Percentiles rank a stretch among this genome's conserved stretches.
Conservation (phyloP, 2,113 vertebrate genomes). For the Eublepharis macularius region DNA sequence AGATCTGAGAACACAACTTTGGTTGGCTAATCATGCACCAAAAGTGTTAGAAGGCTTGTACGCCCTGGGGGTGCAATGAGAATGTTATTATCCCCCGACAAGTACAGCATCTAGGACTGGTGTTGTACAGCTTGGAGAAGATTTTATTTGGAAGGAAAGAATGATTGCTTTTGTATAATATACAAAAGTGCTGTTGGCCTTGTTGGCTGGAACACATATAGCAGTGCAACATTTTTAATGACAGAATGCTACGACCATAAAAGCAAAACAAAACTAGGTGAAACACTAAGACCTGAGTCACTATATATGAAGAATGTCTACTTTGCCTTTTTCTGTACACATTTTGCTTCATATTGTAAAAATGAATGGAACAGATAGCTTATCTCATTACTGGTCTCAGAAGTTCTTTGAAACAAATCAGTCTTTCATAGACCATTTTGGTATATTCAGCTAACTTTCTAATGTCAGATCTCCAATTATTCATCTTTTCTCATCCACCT, state of each 20-base stretch:
- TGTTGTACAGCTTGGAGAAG: not conserved
- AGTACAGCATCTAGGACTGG: not conserved
- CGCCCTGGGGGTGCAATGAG: conserved; percentile 2
- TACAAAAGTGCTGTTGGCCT: not conserved
- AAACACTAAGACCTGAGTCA: not conserved
- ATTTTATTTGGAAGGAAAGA: not conserved
- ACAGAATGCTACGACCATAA: not conserved
- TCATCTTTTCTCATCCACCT: rapidly evolving
- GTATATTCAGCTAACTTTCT: not conserved
- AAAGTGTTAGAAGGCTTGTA: not conserved
- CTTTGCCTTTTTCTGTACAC: not conserved
- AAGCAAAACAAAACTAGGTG: not conserved
- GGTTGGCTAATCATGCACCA: conserved; percentile 16
- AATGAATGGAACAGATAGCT: not conserved
- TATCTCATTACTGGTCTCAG: not conserved
- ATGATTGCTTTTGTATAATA: not conserved
- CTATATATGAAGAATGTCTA: not conserved
- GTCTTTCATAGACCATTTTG: rapidly evolving
- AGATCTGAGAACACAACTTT: not conserved
- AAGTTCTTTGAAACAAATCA: not conserved
- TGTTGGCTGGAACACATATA: not conserved
- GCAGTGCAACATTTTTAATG: not conserved
- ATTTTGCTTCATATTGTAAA: not conserved
- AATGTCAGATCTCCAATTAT: not conserved
- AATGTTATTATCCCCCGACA: conserved; percentile 26